Evolutionary conservation across 2,888 invertebrate species (phyloP), one percentile per base, ranked within the genome.

Genomic region (Cerceris ruficornis): DNA sequence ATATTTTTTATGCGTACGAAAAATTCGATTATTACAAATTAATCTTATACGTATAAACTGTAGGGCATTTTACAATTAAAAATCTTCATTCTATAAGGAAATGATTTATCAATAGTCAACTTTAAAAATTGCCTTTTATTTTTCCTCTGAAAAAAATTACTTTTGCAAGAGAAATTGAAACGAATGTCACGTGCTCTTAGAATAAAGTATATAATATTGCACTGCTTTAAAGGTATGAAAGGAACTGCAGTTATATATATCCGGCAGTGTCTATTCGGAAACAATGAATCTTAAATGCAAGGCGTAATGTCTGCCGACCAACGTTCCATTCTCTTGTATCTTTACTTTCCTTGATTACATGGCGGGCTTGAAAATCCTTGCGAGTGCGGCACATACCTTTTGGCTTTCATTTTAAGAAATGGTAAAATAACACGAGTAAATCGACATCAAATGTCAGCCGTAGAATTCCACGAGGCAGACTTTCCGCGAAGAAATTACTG

Each of bases 261-360:
- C 46, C 52, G 7, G 42, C 5, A 15, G 17, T 39, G 54, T 50
- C 65, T 73, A 64, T 79, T 69, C 58, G 4, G 68, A 73, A 73
- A 69, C 69, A 66, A 61, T 72, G 66, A 57, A 49, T 43, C 14
- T 11, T 46, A 61, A 73, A 72, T 68, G 65, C 65, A 61, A 68
- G 78, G 65, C 50, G 67, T 15, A 60, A 79, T 58, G 80, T 43
- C 79, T 61, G 62, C 9, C 70, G 52, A 55, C 68, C 68, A 17
- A 28, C 69, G 60, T 64, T 65, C 14, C 74, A 67, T 74, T 73
- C 65, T 54, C 68, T 68, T 58, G 62, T 68, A 17, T 74, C 70
- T 65, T 57, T 75, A 78, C 79, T 80, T 39, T 70, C 70, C 67
- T 43, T 80, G 74, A 80, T 80, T 80, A 68, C 70, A 65, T 50